These are phyloP conservation scores for Pycnonotus jocosus DNA, from an alignment of 2,113 vertebrate species.

Conservation along the genomic window DNA sequence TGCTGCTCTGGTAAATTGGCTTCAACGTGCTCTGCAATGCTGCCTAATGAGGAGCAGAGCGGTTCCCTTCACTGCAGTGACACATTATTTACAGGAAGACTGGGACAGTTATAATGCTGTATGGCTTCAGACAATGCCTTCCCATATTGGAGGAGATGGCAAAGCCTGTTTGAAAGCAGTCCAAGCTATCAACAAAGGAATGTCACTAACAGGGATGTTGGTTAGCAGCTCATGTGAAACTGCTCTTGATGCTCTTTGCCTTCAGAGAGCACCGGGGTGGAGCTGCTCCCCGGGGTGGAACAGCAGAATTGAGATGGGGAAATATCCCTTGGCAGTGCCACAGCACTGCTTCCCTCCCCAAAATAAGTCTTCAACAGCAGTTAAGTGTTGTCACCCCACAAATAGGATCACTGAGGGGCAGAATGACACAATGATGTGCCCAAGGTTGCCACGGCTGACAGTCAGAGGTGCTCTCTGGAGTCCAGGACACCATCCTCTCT, in stretches of 20 bases:
- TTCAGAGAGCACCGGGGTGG: neutral
- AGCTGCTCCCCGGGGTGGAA: neutral
- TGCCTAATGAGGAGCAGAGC: slow-evolving; percentile 1
- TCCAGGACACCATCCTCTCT: neutral
- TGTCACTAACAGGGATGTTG: neutral
- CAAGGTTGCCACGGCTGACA: fast-evolving
- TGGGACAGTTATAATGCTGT: neutral
- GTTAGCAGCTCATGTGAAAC: neutral
- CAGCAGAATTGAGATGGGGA: too few species aligned
- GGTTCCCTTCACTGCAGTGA: neutral
- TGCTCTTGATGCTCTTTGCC: neutral
- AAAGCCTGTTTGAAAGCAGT: neutral
- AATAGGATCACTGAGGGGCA: neutral
- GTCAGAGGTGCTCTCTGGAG: neutral
- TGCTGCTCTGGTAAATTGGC: neutral
- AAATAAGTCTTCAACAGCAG: neutral
- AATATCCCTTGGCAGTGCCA: fast-evolving
- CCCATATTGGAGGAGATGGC: neutral
- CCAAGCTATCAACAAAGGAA: neutral
- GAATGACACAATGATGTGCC: neutral
- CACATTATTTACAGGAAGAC: neutral
- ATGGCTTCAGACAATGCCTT: neutral
- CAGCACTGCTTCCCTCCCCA: neutral
- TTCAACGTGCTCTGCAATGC: neutral
- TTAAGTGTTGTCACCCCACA: neutral